These are phyloP conservation scores for Brevimyrus niger DNA, from an alignment of 2,113 vertebrate species.

Conservation along the genomic window DNA sequence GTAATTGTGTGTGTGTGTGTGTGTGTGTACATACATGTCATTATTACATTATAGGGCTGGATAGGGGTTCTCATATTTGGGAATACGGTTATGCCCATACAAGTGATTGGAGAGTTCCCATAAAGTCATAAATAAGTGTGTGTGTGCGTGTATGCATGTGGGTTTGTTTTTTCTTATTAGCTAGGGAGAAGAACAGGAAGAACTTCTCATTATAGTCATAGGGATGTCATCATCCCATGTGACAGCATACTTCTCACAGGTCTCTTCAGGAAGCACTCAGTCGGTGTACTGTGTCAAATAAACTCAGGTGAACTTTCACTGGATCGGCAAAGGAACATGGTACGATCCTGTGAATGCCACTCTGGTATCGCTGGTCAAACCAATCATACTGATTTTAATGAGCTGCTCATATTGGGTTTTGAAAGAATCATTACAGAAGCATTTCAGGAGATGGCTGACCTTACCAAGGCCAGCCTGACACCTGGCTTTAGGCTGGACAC, in stretches of 20 bases:
- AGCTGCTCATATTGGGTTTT: not conserved
- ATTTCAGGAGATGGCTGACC: not conserved
- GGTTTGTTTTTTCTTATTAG: not conserved
- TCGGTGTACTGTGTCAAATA: not conserved
- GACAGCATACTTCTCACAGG: not conserved
- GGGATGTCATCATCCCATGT: not conserved
- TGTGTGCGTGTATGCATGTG: not conserved
- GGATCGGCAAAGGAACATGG: not conserved
- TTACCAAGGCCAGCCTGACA: not conserved
- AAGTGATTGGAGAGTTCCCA: not conserved
- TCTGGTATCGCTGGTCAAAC: not conserved
- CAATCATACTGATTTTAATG: not conserved
- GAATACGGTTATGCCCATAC: not conserved
- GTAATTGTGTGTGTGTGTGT: not conserved
- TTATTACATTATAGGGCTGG: not conserved
- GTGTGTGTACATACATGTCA: too few relatives aligned
- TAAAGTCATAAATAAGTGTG: not conserved
- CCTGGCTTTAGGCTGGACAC: not conserved
- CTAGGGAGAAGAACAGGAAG: not conserved
- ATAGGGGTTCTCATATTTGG: not conserved
- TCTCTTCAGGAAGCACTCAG: not conserved
- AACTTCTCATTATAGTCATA: not conserved
- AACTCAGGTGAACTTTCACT: slow-evolving; percentile 7
- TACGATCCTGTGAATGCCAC: not conserved
- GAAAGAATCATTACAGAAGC: not conserved